These are phyloP conservation scores for Champsocephalus gunnari DNA, from an alignment of 2,797 vertebrate species.

Conservation along the genomic window DNA sequence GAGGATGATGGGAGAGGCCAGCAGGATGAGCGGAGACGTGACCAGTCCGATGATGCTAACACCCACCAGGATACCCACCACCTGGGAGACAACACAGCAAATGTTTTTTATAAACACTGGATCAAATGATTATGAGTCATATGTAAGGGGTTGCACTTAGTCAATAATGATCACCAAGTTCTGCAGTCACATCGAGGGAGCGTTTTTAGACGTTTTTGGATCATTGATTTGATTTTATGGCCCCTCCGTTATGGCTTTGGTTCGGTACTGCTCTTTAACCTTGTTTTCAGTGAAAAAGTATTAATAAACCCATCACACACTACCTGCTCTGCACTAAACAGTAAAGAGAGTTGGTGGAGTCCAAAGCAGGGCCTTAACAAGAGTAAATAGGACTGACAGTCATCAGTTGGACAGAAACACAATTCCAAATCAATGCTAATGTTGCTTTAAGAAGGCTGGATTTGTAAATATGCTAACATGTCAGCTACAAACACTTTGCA, in stretches of 20 bases:
- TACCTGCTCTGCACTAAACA: background rate
- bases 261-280: too few relatives aligned
- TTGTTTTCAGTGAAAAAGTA: background rate
- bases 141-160: background rate
- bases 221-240: too few relatives aligned
- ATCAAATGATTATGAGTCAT: background rate
- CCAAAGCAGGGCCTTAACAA: background rate
- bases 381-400: background rate
- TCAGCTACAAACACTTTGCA: too few relatives aligned
- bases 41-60: slow-evolving; percentile 93
- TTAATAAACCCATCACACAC: background rate
- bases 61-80: slow-evolving; percentile 95
- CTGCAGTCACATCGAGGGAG: background rate
- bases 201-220: background rate
- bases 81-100: slow-evolving; percentile 77
- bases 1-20: slow-evolving; percentile 96
- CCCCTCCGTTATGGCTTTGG: too few relatives aligned
- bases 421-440: too few relatives aligned
- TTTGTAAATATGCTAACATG: too few relatives aligned
- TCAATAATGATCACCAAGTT: background rate
- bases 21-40: slow-evolving; percentile 93
- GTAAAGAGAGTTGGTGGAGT: background rate
- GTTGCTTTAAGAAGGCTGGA: too few relatives aligned
- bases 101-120: background rate
- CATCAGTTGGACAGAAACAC: too few relatives aligned